Evolutionary conservation across 2,113 vertebrate genomes (phyloP), one percentile per base, ranked within the genome.

Genomic region (Periophthalmus modestus): DNA sequence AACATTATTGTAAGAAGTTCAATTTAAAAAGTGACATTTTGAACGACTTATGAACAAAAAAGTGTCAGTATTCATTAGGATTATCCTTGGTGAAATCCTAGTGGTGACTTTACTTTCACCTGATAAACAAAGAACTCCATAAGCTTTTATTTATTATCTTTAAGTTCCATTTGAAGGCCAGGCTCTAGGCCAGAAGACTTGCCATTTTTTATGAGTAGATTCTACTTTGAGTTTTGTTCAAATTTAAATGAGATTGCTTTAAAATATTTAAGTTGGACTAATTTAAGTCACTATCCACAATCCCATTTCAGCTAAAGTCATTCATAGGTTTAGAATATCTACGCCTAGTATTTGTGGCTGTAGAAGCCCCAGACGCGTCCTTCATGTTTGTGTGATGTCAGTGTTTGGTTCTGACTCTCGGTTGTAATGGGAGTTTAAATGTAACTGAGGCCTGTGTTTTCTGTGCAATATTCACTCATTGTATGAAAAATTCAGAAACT

Each of bases 381-480:
- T 57, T 57, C 48, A 50, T 16, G 14, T 7, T 52, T 16, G 14
- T 52, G 50, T 18, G 50, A 19, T 52, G 1, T 21, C 7, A 58
- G 13, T 58, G 50, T 52, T 24, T 15, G 23, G 13, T 59, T 59
- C 13, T 24, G 23, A 59, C 24, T 58, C 23, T 59, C 3, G 57
- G 5, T 14, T 58, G 23, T 58, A 4, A 4, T 63, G 2, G 9
- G 19, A 3, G 15, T 19, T 1, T 18, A 28, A 16, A 11, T 63
- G 28, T 63, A 33, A 5, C 18, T 36, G 15, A 36, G 18, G 28
- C 28, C 61, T 63, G 34, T 66, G 19, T 47, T 13, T 47, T 39
- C 5, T 66, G 65, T 66, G 65, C 65, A 66, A 66, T 66, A 66
- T 47, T 66, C n/a, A 23, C 36, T 66, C n/a, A 43, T 15, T 21